phyloP scores from a whole-genome alignment of 2,888 invertebrate species.

The Bhutanitis thaidina region DNA sequence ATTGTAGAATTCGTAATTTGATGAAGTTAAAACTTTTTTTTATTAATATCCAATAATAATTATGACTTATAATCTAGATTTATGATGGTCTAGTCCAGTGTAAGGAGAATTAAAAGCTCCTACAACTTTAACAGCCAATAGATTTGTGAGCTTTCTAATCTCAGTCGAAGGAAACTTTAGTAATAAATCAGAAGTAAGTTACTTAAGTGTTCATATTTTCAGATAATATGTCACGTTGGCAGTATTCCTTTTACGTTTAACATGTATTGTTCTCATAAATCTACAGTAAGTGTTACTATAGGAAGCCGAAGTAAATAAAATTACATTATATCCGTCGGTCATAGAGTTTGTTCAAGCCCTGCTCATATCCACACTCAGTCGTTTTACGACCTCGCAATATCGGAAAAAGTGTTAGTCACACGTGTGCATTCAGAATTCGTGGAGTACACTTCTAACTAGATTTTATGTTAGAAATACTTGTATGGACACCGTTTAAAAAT shows the following conservation, averaged over 20 bases:
- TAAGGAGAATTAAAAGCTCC: constrained; percentile 5
- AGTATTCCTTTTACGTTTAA: not conserved
- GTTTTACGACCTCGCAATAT: constrained; percentile 60
- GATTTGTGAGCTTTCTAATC: constrained; percentile 10
- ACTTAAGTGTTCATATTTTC: not conserved
- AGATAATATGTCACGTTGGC: constrained; percentile 1
- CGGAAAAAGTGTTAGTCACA: constrained; percentile 65
- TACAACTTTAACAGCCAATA: constrained; percentile 3
- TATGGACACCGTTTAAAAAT: too few species aligned
- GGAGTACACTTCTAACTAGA: too few species aligned
- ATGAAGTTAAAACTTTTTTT: too few species aligned
- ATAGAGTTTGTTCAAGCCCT: constrained; percentile 6
- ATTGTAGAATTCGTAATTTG: too few species aligned
- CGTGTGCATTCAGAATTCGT: constrained; percentile 43
- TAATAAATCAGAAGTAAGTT: constrained; percentile 4
- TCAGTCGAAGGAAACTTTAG: constrained; percentile 3
- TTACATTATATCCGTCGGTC: not conserved
- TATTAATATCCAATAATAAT: too few species aligned
- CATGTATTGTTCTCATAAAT: constrained; percentile 6
- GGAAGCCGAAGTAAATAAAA: constrained; percentile 10
- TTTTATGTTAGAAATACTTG: too few species aligned
- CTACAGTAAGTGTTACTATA: not conserved
- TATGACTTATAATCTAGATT: too few species aligned
- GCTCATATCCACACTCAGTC: constrained; percentile 30
- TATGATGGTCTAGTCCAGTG: constrained; percentile 4